Conservation (phyloP, 2,888 invertebrate species). For the Ramazzottius varieornatus region DNA sequence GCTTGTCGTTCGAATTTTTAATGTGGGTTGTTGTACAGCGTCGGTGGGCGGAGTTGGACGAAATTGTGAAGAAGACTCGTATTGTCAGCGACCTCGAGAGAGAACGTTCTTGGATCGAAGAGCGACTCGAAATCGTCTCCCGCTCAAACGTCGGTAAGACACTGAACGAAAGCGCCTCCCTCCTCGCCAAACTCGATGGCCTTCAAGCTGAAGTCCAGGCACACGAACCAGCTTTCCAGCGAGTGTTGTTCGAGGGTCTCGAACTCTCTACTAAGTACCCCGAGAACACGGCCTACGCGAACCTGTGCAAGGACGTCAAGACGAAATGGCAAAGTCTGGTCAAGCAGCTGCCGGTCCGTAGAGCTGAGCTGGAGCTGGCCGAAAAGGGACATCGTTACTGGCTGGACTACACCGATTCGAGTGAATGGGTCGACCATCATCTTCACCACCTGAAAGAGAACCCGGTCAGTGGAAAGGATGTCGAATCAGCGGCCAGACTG, state of each 20-base stretch:
- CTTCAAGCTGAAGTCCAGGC: neutral
- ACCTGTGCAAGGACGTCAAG: constrained; percentile 10
- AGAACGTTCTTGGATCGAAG: neutral
- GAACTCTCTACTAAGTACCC: neutral
- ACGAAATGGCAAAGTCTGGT: constrained; percentile 53
- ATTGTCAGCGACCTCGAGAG: neutral
- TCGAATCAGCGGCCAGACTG: constrained; percentile 15
- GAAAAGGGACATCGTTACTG: constrained; percentile 93
- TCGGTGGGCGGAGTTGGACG: neutral
- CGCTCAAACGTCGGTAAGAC: neutral
- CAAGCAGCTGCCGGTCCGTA: constrained; percentile 57
- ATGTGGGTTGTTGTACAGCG: too few relatives aligned
- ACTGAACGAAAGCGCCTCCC: neutral
- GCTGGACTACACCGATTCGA: constrained; percentile 56
- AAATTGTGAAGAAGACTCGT: neutral
- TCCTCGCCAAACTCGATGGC: neutral
- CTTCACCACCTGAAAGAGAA: constrained; percentile 12
- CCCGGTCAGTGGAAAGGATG: constrained; percentile 18
- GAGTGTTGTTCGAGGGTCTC: neutral
- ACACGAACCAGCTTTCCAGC: neutral
- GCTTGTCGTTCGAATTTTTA: too few relatives aligned
- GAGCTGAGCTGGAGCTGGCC: constrained; percentile 63
- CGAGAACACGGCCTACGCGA: neutral
- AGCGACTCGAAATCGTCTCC: neutral
- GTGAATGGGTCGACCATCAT: neutral